phyloP scores from a whole-genome alignment of 92 coral and sea anemone genomes.

The Porites lobata region DNA sequence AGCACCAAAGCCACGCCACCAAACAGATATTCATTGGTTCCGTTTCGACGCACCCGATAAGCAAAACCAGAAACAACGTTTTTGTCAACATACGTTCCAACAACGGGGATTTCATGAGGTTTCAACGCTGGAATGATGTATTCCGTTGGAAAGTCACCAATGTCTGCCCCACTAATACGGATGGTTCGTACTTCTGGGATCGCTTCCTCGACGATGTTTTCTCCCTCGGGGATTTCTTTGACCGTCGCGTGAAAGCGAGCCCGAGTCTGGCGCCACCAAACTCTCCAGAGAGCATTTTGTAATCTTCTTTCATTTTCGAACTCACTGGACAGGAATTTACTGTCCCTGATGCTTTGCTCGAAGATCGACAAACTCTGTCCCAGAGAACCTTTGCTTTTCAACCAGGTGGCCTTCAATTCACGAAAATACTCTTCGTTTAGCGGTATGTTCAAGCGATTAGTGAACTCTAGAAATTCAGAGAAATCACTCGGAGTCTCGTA shows the following conservation, averaged over 20 bases:
- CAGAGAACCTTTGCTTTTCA: slow-evolving; percentile 19
- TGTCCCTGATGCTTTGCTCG: slow-evolving; percentile 77
- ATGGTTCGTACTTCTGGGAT: slow-evolving; percentile 42
- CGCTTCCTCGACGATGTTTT: slow-evolving; percentile 61
- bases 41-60: slow-evolving; percentile 92
- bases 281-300: slow-evolving; percentile 92
- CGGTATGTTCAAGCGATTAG: slow-evolving; percentile 83
- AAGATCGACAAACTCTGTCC: slow-evolving; percentile 55
- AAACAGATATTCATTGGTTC: slow-evolving; percentile 78
- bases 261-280: slow-evolving; percentile 88
- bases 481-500: slow-evolving; percentile 66
- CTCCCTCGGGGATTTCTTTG: slow-evolving; percentile 53
- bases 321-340: slow-evolving; percentile 63
- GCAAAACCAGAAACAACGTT: slow-evolving; percentile 86
- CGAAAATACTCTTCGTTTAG: slow-evolving; percentile 72
- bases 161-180: slow-evolving; percentile 72
- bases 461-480: slow-evolving; percentile 71
- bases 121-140: slow-evolving; percentile 70
- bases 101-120: slow-evolving; percentile 90
- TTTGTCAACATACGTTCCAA: slow-evolving; percentile 90
- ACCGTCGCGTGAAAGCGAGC: slow-evolving; percentile 71
- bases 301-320: slow-evolving; percentile 75
- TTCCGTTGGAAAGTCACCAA: slow-evolving; percentile 89
- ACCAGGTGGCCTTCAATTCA: slow-evolving; percentile 50
- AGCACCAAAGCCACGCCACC: slow-evolving; percentile 83